Base-by-base conservation (phyloP, 2,888 invertebrate genomes). In the Temnothorax ravouxi region DNA sequence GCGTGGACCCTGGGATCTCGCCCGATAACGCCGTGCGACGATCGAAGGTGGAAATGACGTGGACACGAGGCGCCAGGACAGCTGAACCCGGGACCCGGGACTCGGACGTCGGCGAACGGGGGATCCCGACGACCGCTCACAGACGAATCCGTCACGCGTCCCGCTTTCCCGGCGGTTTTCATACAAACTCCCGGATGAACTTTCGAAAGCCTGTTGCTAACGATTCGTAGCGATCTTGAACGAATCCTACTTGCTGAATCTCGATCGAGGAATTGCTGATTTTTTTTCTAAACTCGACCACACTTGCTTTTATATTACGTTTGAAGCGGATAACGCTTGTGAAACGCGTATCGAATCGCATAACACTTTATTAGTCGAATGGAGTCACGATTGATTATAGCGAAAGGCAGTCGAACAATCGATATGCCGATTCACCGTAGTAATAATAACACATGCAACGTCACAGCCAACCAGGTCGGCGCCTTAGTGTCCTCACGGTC, bases 381-480 rank as follows among this genome's bases (percentile, higher is more conserved):
- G 5, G 38, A 41, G 9, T 21, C 15, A n/a, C 15, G 29, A n/a
- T n/a, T 44, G 21, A 54, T 34, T 2, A 21, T n/a, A 44, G 0
- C 11, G 54, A 41, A 9, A 52, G 21, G 0, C 4, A 6, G 15
- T 21, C 74, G 59, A 54, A 72, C 25, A 38, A 71, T 71, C 56
- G 41, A 72, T 41, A 38, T 18, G 34, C 54, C 38, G 18, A 18
- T 41, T 41, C 25, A 25, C n/a, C 15, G n/a, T 52, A 54, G 34
- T 21, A 21, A 54, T 41, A 54, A 15, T 25, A 8, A 38, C 9
- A 15, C 50, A 50, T 34, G 11, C 15, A 18, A 41, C 6, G 3
- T 56, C 41, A 21, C 18, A 11, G 72, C 41, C 29, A 59, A 74
- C n/a, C 59, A 44, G 74, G 44, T 74, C 74, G 25, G 44, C 44